Conservation (phyloP, 1,140 invertebrate genomes). For the Sycophila sp. region DNA sequence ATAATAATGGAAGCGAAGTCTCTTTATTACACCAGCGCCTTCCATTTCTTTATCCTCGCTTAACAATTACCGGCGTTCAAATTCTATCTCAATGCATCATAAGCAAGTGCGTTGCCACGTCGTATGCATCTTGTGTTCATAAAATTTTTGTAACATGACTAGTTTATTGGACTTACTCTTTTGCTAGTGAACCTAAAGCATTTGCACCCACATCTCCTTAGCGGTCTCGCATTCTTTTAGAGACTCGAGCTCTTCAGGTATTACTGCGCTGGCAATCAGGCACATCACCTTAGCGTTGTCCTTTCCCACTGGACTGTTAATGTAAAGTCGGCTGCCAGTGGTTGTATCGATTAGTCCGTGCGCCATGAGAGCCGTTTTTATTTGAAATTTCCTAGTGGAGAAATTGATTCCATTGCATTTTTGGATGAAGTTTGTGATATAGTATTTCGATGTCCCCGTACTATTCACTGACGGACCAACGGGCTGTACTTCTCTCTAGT, state of each 20-base stretch:
- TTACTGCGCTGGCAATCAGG: slow-evolving; percentile 8
- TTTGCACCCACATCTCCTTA: slow-evolving; percentile 31
- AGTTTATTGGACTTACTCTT: slow-evolving; percentile 30
- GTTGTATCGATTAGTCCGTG: slow-evolving; percentile 15
- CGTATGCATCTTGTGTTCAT: slow-evolving; percentile 24
- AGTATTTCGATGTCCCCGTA: too few relatives aligned
- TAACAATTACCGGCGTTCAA: too few relatives aligned
- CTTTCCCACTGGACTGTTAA: not conserved
- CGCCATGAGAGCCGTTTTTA: not conserved
- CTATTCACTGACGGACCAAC: too few relatives aligned
- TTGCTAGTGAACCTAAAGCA: slow-evolving; percentile 29
- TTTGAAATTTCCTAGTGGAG: slow-evolving; percentile 4
- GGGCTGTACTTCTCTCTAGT: too few relatives aligned
- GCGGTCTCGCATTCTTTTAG: slow-evolving; percentile 10
- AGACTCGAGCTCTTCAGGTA: slow-evolving; percentile 15
- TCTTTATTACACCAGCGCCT: too few relatives aligned
- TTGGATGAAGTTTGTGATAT: too few relatives aligned
- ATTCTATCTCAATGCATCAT: too few relatives aligned
- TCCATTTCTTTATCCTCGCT: too few relatives aligned
- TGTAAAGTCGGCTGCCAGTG: not conserved
- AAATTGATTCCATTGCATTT: slow-evolving; percentile 6
- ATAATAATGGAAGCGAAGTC: too few relatives aligned
- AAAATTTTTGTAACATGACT: slow-evolving; percentile 33
- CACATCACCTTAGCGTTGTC: slow-evolving; percentile 26
- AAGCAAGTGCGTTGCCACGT: too few relatives aligned